These are phyloP conservation scores for Atrichornis clamosus DNA, from an alignment of 2,113 vertebrate genomes.

Conservation along the genomic window DNA sequence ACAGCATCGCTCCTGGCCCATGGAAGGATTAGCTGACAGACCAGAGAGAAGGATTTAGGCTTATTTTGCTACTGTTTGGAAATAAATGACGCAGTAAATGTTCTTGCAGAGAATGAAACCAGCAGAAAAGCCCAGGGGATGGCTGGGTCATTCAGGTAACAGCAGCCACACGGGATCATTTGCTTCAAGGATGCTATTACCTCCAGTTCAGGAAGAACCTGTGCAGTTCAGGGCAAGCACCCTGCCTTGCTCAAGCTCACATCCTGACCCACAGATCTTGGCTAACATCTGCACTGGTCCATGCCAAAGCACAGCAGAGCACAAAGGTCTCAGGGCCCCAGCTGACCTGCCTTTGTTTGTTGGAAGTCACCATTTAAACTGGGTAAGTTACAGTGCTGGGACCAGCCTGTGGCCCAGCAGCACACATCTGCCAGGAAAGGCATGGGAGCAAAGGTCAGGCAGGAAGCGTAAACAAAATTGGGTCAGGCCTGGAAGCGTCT, in stretches of 20 bases:
- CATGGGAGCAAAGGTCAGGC: background rate
- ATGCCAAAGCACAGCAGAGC: background rate
- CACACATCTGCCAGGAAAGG: background rate
- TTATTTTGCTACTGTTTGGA: slow-evolving; percentile 1
- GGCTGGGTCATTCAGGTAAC: background rate
- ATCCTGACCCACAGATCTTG: background rate
- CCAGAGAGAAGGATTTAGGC: slow-evolving; percentile 7
- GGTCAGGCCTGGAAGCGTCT: background rate
- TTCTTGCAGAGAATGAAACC: slow-evolving; percentile 9
- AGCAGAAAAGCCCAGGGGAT: background rate
- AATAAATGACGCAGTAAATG: slow-evolving; percentile 32
- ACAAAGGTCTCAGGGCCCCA: background rate
- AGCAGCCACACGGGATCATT: background rate
- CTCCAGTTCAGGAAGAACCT: background rate
- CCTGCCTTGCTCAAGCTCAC: background rate
- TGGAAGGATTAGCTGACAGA: background rate
- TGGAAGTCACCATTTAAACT: background rate
- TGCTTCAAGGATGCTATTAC: background rate
- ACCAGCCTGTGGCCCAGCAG: background rate
- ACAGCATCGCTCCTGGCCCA: background rate
- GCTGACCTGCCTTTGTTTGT: background rate
- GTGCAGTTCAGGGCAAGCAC: background rate
- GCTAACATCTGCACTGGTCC: background rate
- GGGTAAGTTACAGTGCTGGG: background rate
- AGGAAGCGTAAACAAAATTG: background rate